Percentiles rank a stretch among this genome's conserved stretches.
Evolutionary conservation across 2,888 invertebrate species (phyloP).

Genomic region (Platypus cylindrus): DNA sequence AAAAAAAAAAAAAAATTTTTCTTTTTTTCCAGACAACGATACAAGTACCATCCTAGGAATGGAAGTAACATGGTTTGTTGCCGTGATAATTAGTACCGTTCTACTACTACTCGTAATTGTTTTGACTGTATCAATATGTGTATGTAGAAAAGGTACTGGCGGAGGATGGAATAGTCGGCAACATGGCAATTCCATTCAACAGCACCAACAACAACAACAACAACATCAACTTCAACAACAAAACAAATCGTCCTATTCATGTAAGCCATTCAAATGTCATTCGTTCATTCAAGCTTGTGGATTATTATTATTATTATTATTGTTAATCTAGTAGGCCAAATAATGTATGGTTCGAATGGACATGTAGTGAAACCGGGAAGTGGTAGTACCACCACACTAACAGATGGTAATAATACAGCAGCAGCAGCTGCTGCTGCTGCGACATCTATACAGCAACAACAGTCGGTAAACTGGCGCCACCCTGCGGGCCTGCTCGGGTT

Average conservation of each 20-base stretch:
- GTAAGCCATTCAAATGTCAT: conserved; percentile 26
- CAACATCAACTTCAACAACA: too few species aligned
- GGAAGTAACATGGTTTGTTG: conserved; percentile 64
- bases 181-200: conserved; percentile 31
- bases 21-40: conserved; percentile 41
- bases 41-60: conserved; percentile 55
- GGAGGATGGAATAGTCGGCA: conserved; percentile 33
- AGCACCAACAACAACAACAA: too few species aligned
- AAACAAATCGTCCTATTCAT: conserved; percentile 38
- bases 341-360: conserved; percentile 61
- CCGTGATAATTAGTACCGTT: conserved; percentile 55
- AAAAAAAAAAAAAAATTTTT: neutral
- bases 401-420: conserved; percentile 31
- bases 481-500: conserved; percentile 68
- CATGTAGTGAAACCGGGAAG: conserved; percentile 42
- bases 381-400: conserved; percentile 45
- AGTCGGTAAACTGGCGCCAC: conserved; percentile 90
- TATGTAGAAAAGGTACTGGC: conserved; percentile 63
- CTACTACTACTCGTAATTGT: conserved; percentile 56
- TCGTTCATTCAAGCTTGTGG: too few species aligned
- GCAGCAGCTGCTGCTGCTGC: conserved; percentile 35
- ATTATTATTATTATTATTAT: neutral
- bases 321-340: conserved; percentile 54
- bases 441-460: too few species aligned
- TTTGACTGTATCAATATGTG: conserved; percentile 59